Evolutionary conservation across 2,113 vertebrate genomes (phyloP).

Genomic region (Meleagris gallopavo): DNA sequence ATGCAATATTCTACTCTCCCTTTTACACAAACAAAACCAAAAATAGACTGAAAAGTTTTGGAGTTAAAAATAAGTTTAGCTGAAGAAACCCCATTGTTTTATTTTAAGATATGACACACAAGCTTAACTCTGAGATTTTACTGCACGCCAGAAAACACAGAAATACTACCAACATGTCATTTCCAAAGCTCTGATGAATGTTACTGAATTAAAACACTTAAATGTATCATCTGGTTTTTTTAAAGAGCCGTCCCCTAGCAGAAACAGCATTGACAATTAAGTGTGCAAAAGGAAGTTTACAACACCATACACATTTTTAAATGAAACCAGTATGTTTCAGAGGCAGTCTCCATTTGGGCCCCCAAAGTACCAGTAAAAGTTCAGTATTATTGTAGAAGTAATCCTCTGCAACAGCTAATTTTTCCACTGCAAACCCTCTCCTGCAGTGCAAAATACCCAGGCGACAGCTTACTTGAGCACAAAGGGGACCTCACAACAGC

Average conservation of each 20-base stretch:
- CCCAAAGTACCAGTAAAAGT: background rate
- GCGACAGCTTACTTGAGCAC: background rate
- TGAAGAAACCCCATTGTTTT: background rate
- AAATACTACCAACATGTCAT: background rate
- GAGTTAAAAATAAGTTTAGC: slow-evolving; percentile 46
- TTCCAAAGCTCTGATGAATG: background rate
- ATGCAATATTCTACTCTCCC: slow-evolving; percentile 52
- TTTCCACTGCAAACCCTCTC: background rate
- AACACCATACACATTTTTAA: background rate
- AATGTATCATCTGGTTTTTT: background rate
- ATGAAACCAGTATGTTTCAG: background rate
- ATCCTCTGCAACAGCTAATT: background rate
- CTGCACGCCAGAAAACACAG: background rate
- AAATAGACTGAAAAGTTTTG: slow-evolving; percentile 35
- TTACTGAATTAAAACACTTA: background rate
- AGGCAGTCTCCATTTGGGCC: background rate
- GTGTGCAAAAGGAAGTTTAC: background rate
- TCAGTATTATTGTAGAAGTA: background rate
- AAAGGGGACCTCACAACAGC: background rate
- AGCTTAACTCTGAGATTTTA: background rate
- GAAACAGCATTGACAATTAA: background rate
- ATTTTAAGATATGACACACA: background rate
- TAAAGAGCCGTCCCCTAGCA: background rate
- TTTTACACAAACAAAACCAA: slow-evolving; percentile 51
- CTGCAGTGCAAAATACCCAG: background rate